Evolutionary conservation across 2,113 vertebrate species (phyloP).

Genomic region (Laterallus jamaicensis): DNA sequence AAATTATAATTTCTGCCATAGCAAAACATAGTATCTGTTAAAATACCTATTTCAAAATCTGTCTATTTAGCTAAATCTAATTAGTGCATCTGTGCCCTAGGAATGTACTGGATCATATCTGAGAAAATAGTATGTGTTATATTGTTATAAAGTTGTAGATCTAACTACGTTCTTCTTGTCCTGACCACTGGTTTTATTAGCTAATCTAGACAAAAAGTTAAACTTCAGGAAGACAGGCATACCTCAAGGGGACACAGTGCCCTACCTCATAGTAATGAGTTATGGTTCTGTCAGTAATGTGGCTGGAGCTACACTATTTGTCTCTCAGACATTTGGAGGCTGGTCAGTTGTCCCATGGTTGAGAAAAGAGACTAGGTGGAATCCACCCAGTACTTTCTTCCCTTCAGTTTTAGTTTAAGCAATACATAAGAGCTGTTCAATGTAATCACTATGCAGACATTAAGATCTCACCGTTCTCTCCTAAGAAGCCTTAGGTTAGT

Average conservation of each 20-base stretch:
- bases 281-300: neutral
- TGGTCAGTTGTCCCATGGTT: neutral
- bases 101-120: neutral
- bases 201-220: neutral
- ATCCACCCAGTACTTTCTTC: neutral
- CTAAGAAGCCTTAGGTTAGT: neutral
- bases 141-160: neutral
- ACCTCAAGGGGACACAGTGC: neutral
- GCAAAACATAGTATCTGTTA: neutral
- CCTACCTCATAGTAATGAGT: neutral
- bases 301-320: neutral
- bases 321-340: constrained; percentile 12
- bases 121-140: neutral
- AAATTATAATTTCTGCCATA: neutral
- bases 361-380: neutral
- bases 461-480: neutral
- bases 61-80: neutral
- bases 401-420: neutral
- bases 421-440: neutral
- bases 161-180: neutral
- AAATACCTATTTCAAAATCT: neutral
- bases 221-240: neutral
- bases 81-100: neutral
- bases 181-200: neutral
- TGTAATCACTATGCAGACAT: neutral